Conservation (phyloP, 2,888 invertebrate genomes). For the Artemia sp. region DNA sequence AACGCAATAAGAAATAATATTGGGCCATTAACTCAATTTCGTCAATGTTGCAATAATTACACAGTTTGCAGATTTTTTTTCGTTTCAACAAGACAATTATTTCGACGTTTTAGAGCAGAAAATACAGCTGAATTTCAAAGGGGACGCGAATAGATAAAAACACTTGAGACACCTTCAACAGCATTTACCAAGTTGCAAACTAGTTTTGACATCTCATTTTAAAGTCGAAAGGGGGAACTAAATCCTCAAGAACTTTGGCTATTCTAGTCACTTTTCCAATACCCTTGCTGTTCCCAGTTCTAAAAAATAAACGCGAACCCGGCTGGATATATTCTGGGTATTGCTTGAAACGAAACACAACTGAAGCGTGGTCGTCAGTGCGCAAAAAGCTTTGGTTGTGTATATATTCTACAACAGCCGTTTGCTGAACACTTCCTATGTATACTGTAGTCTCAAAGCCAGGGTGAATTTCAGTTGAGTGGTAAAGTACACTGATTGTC, state of each 20-base stretch:
- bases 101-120: too few species aligned
- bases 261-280: conserved; percentile 65
- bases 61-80: too few species aligned
- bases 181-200: too few species aligned
- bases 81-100: too few species aligned
- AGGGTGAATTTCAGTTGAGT: conserved; percentile 60
- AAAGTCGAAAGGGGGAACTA: background rate
- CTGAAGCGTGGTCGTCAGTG: conserved; percentile 69
- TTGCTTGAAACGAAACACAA: conserved; percentile 68
- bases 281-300: conserved; percentile 68
- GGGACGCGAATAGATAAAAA: too few species aligned
- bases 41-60: too few species aligned
- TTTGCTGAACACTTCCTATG: conserved; percentile 86
- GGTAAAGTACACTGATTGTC: conserved; percentile 69
- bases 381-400: conserved; percentile 47
- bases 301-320: conserved; percentile 59
- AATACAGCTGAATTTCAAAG: too few species aligned
- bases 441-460: conserved; percentile 86
- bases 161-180: too few species aligned
- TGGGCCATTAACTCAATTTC: too few species aligned
- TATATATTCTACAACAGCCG: conserved; percentile 61
- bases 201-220: too few species aligned
- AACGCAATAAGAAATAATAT: too few species aligned
- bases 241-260: conserved; percentile 32
- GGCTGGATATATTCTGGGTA: conserved; percentile 72